Percentiles rank a stretch among this genome's conserved stretches.
Evolutionary conservation across 2,797 vertebrate genomes (phyloP).

Genomic region (Gambusia yucatana): DNA sequence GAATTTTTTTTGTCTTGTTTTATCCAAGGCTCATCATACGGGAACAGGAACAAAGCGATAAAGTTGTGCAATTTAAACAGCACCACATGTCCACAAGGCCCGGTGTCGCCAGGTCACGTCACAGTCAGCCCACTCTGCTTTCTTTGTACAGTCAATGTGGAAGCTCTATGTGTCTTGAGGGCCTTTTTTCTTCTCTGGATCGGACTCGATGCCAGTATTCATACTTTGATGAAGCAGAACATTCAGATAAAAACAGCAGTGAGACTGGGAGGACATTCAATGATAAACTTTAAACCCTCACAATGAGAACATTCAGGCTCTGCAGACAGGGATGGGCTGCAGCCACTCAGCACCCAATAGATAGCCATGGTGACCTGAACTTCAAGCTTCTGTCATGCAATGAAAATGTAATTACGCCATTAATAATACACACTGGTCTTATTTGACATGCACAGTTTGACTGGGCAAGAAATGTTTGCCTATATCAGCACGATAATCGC

Average conservation of each 20-base stretch:
- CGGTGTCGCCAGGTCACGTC: constrained; percentile 53
- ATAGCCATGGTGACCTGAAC: constrained; percentile 23
- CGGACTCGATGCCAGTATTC: constrained; percentile 67
- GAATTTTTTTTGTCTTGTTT: constrained; percentile 1
- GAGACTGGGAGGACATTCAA: constrained; percentile 75
- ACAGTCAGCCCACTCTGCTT: constrained; percentile 58
- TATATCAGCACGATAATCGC: constrained; percentile 10
- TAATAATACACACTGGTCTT: constrained; percentile 13
- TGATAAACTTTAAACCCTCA: constrained; percentile 79
- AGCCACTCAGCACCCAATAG: constrained; percentile 40
- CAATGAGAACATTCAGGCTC: constrained; percentile 79
- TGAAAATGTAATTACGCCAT: constrained; percentile 21
- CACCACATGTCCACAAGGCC: constrained; percentile 51
- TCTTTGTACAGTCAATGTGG: constrained; percentile 50
- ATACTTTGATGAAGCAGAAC: constrained; percentile 70
- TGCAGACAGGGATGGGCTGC: constrained; percentile 50
- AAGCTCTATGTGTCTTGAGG: constrained; percentile 57
- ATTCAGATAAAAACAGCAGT: constrained; percentile 71
- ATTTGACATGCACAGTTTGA: constrained; percentile 4
- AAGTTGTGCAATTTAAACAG: constrained; percentile 44
- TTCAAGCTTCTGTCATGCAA: constrained; percentile 27
- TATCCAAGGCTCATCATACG: constrained; percentile 42
- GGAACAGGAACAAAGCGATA: constrained; percentile 45
- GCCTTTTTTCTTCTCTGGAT: constrained; percentile 49
- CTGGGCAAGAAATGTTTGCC: not conserved